These are phyloP conservation scores for Catostylus mosaicus DNA, from an alignment of 30 jellyfish, hydroid and myxozoan genomes.

Conservation along the genomic window DNA sequence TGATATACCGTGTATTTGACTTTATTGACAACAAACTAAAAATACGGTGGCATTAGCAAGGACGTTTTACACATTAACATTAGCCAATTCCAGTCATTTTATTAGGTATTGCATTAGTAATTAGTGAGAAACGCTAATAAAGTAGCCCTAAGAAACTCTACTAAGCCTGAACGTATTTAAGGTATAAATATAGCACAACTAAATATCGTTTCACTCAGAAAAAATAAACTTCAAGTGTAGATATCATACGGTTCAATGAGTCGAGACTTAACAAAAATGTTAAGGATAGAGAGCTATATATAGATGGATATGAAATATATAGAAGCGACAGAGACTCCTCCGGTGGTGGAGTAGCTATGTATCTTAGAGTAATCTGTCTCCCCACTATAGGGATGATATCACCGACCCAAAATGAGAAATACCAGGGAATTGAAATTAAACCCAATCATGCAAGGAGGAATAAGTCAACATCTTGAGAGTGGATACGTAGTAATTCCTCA, in stretches of 20 bases:
- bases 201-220: constrained; percentile 28
- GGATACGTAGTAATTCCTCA: too few relatives aligned
- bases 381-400: neutral
- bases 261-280: constrained; percentile 6
- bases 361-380: neutral
- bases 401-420: constrained; percentile 22
- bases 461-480: too few relatives aligned
- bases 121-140: neutral
- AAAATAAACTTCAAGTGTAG: constrained; percentile 2
- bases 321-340: constrained; percentile 4
- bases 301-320: neutral
- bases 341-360: constrained; percentile 7
- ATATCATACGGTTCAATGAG: neutral
- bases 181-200: constrained; percentile 16
- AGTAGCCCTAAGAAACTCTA: too few relatives aligned
- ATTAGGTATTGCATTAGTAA: neutral
- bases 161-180: neutral
- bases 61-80: constrained; percentile 11
- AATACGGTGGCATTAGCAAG: neutral
- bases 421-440: constrained; percentile 2
- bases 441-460: constrained; percentile 20
- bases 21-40: neutral
- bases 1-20: constrained; percentile 4
- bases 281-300: constrained; percentile 18
- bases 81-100: constrained; percentile 6